Conservation (phyloP, 2,888 invertebrate genomes). For the Polia nebulosa region DNA sequence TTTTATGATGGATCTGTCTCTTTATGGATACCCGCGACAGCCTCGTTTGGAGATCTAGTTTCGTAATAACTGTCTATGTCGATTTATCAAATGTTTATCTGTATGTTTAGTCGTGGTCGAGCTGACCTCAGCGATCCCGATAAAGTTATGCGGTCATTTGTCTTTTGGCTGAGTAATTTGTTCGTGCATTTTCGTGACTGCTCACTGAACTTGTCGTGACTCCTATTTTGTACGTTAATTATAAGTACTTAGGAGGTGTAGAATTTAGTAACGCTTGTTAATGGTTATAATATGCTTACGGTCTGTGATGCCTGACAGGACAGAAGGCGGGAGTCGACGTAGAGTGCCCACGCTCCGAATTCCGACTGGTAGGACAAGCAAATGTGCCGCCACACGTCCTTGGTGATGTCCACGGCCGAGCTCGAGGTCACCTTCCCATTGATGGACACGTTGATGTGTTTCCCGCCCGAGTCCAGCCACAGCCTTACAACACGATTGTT, state of each 20-base stretch:
- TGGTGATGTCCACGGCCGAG: constrained; percentile 82
- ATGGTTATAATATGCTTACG: constrained; percentile 71
- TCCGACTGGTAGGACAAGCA: constrained; percentile 93
- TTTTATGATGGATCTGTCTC: constrained; percentile 68
- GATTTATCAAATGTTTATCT: constrained; percentile 76
- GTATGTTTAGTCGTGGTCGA: constrained; percentile 69
- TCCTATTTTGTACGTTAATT: neutral
- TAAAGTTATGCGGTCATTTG: constrained; percentile 64
- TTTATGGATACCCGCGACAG: constrained; percentile 66
- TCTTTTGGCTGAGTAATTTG: constrained; percentile 53
- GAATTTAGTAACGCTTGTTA: neutral
- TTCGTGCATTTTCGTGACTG: constrained; percentile 19
- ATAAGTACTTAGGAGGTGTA: neutral
- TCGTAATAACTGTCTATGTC: constrained; percentile 75
- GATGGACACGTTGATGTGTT: constrained; percentile 90
- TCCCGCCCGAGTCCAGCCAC: constrained; percentile 92
- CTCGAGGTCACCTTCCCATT: constrained; percentile 87
- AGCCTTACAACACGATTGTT: constrained; percentile 88
- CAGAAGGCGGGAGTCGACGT: constrained; percentile 90
- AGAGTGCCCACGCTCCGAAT: constrained; percentile 92
- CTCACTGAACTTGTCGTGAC: constrained; percentile 18
- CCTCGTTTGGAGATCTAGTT: constrained; percentile 77
- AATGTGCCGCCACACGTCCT: constrained; percentile 92
- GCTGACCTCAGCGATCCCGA: constrained; percentile 68
- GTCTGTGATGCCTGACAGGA: constrained; percentile 80